Conservation (phyloP, 2,113 vertebrate species). For the Sceloporus undulatus region DNA sequence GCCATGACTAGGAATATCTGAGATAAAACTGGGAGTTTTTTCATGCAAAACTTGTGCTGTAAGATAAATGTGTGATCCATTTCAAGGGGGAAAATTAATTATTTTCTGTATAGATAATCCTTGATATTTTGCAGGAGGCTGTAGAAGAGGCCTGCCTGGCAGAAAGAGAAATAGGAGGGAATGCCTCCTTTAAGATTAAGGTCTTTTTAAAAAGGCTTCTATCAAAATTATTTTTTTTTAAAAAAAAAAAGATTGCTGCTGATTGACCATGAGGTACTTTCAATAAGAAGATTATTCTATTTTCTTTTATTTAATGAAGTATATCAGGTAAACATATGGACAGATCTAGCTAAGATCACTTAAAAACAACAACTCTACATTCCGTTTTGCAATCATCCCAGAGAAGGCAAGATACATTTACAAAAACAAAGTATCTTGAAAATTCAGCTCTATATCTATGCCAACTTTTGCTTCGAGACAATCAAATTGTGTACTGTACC, state of each 20-base stretch:
- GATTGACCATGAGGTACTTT: too few relatives aligned
- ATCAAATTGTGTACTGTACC: constrained; percentile 1
- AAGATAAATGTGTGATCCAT: too few relatives aligned
- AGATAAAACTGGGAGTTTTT: not conserved
- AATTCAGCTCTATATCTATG: not conserved
- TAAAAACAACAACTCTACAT: too few relatives aligned
- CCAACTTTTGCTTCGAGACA: not conserved
- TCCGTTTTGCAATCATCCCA: too few relatives aligned
- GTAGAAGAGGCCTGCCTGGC: not conserved
- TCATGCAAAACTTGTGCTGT: too few relatives aligned
- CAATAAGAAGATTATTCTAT: too few relatives aligned
- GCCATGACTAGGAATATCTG: too few relatives aligned
- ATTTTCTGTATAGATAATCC: not conserved
- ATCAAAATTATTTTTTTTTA: not conserved
- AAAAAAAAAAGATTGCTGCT: not conserved
- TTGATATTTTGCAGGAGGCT: not conserved
- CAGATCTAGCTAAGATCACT: too few relatives aligned
- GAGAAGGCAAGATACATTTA: not conserved
- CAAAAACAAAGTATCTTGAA: not conserved
- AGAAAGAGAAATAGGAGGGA: not conserved
- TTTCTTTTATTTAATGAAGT: too few relatives aligned
- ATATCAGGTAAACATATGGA: too few relatives aligned
- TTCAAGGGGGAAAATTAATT: too few relatives aligned
- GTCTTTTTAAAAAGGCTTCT: not conserved
- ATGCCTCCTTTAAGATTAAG: not conserved